Evolutionary conservation across 2,113 vertebrate species (phyloP).

Genomic region (Apodemus sylvaticus): DNA sequence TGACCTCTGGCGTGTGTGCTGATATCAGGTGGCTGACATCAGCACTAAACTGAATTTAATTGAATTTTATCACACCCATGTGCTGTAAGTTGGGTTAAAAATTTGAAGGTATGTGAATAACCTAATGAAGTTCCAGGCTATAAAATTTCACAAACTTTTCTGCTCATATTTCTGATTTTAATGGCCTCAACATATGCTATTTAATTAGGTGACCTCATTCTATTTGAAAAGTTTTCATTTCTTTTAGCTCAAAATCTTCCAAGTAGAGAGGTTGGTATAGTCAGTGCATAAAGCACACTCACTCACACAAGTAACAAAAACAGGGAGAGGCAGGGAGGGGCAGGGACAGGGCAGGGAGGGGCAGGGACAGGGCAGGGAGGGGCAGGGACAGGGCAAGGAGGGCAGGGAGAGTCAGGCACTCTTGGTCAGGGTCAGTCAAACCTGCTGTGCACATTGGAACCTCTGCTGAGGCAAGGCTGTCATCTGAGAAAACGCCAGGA

Average conservation of each 20-base stretch:
- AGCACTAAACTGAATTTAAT: not conserved
- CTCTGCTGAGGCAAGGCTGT: not conserved
- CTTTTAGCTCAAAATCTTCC: not conserved
- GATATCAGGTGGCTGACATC: not conserved
- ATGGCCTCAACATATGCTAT: not conserved
- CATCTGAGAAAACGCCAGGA: not conserved
- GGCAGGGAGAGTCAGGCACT: not conserved
- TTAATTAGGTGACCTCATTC: not conserved
- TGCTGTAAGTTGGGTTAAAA: not conserved
- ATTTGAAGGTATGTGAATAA: not conserved
- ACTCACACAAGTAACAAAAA: not conserved
- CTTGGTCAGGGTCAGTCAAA: not conserved
- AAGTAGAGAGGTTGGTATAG: not conserved
- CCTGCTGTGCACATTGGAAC: not conserved
- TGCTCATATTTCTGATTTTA: conserved; percentile 4
- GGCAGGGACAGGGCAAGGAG: not conserved
- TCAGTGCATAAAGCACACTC: not conserved
- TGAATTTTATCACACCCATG: not conserved
- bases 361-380: not conserved
- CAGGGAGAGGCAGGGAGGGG: too few species aligned
- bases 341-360: too few species aligned
- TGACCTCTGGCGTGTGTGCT: not conserved
- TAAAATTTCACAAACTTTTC: not conserved
- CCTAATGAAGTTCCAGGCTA: not conserved
- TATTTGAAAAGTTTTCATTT: conserved; percentile 24